Percentiles rank a stretch among this genome's conserved stretches.
Evolutionary conservation across 2,797 vertebrate species (phyloP).

Genomic region (Onychomys torridus): DNA sequence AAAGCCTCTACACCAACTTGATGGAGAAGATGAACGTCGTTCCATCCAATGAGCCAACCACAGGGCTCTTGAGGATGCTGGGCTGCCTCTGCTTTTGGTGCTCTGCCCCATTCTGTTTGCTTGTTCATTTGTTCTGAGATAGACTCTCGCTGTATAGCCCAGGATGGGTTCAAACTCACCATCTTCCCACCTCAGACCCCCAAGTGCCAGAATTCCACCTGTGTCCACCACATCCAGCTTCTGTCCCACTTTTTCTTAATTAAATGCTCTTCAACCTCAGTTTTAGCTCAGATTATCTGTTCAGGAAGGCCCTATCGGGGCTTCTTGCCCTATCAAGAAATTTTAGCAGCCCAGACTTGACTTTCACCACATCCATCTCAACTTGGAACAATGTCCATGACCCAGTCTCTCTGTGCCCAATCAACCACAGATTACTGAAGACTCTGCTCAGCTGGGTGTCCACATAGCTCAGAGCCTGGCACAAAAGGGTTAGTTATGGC

Average conservation of each 20-base stretch:
- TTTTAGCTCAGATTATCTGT: neutral
- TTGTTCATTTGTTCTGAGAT: neutral
- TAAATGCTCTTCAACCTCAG: neutral
- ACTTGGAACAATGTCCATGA: neutral
- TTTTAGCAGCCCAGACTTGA: neutral
- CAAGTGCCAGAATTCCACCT: neutral
- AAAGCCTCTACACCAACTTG: neutral
- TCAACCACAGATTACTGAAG: neutral
- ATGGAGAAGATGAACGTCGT: neutral
- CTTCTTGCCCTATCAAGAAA: neutral
- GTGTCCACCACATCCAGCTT: neutral
- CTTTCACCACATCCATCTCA: neutral
- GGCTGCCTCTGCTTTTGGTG: neutral
- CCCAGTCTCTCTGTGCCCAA: neutral
- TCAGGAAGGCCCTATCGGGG: neutral
- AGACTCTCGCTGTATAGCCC: neutral
- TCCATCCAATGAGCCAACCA: neutral
- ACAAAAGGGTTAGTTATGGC: neutral
- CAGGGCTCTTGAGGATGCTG: neutral
- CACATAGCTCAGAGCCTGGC: neutral
- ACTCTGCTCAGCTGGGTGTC: neutral
- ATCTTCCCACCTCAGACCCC: neutral
- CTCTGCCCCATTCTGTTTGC: neutral
- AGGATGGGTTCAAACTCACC: neutral
- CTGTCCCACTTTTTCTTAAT: neutral